Evolutionary conservation across 1,140 invertebrate species (phyloP).

Genomic region (Pogonognathellus flavescens): DNA sequence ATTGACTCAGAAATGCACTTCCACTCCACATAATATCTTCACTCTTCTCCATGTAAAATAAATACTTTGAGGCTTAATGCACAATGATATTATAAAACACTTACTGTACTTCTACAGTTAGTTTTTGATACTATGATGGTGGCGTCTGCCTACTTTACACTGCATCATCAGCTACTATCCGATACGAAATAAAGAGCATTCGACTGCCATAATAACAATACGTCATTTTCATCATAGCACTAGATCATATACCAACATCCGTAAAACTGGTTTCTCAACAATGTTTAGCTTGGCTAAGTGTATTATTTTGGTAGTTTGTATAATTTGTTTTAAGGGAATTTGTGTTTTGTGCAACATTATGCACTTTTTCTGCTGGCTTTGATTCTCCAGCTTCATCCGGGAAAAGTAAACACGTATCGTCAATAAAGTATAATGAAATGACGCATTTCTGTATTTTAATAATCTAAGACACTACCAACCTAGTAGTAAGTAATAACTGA

Average conservation of each 20-base stretch:
- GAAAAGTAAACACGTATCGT: constrained; percentile 1
- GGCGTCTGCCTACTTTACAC: neutral
- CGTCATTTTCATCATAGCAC: constrained; percentile 24
- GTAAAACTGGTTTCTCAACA: neutral
- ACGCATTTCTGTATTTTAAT: neutral
- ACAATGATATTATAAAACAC: constrained; percentile 49
- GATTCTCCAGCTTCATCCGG: constrained; percentile 46
- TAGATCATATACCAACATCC: constrained; percentile 28
- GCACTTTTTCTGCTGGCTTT: constrained; percentile 9
- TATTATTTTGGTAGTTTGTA: constrained; percentile 27
- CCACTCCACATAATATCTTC: constrained; percentile 48
- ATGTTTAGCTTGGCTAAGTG: neutral
- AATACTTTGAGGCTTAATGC: constrained; percentile 50
- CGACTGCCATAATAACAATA: constrained; percentile 8
- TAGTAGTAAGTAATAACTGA: neutral
- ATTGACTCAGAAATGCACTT: constrained; percentile 50
- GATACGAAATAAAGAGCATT: constrained; percentile 21
- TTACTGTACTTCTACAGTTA: constrained; percentile 29
- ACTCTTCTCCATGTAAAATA: constrained; percentile 50
- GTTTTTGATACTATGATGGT: constrained; percentile 41
- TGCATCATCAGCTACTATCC: neutral
- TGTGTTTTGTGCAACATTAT: neutral
- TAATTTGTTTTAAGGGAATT: constrained; percentile 33
- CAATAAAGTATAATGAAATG: neutral
- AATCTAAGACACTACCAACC: no score